Evolutionary conservation across 1,140 invertebrate species (phyloP).

Genomic region (Zaprionus nigranus): DNA sequence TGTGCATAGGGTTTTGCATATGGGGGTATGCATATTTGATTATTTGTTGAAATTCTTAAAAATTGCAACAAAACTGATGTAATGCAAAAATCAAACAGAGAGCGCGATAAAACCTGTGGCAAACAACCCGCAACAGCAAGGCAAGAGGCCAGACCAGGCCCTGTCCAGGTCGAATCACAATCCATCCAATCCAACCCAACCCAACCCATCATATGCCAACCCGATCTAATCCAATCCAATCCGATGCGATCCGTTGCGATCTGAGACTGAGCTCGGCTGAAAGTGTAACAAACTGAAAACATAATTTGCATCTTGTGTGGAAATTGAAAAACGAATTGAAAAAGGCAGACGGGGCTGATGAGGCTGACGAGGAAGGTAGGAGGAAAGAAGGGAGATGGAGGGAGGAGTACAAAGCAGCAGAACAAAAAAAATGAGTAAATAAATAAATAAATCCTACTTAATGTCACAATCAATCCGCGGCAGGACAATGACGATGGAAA

Average conservation of each 20-base stretch:
- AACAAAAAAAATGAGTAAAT: slow-evolving; percentile 69
- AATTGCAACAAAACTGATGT: slow-evolving; percentile 23
- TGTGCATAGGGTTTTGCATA: slow-evolving; percentile 5
- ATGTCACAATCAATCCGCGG: slow-evolving; percentile 83
- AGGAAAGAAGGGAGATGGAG: not conserved
- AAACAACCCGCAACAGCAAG: slow-evolving; percentile 27
- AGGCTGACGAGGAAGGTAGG: not conserved
- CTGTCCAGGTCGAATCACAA: not conserved
- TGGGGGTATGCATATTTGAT: slow-evolving; percentile 43
- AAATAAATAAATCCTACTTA: slow-evolving; percentile 84
- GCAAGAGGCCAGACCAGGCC: not conserved
- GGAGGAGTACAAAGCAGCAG: slow-evolving; percentile 62
- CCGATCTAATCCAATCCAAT: slow-evolving; percentile 25
- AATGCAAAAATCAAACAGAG: slow-evolving; percentile 65
- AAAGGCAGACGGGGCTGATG: slow-evolving; percentile 10
- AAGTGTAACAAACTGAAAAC: slow-evolving; percentile 67
- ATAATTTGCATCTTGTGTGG: slow-evolving; percentile 76
- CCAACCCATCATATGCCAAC: not conserved
- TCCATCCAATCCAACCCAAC: slow-evolving; percentile 1
- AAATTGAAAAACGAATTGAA: slow-evolving; percentile 45
- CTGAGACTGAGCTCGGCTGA: slow-evolving; percentile 31
- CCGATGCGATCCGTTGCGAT: not conserved
- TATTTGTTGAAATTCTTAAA: slow-evolving; percentile 70
- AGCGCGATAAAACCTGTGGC: slow-evolving; percentile 50
- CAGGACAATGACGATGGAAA: slow-evolving; percentile 39